Evolutionary conservation across 1,140 invertebrate species (phyloP).

Genomic region (Melipona quadrifasciata): DNA sequence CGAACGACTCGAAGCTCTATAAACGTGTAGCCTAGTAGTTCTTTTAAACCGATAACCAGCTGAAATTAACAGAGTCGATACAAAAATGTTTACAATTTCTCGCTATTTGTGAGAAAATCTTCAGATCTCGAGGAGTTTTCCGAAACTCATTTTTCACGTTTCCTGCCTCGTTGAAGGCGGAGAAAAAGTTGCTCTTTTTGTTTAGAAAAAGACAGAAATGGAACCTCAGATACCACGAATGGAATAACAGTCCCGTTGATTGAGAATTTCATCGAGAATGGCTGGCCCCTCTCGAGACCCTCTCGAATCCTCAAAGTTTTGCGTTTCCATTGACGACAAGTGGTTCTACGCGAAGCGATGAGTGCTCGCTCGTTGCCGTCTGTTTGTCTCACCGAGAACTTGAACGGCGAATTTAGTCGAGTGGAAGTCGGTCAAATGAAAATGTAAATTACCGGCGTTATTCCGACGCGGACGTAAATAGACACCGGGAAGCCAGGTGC

Average conservation of each 20-base stretch:
- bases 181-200: neutral
- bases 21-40: neutral
- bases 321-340: neutral
- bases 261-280: neutral
- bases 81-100: neutral
- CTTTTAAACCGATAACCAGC: no score
- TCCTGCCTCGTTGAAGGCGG: neutral
- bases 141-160: neutral
- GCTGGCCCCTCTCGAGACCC: neutral
- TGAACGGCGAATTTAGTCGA: constrained; percentile 52
- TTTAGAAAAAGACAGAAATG: neutral
- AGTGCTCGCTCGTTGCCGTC: neutral
- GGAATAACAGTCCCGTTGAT: neutral
- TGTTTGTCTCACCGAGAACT: constrained; percentile 39
- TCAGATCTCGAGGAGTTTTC: neutral
- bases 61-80: no score
- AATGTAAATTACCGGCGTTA: constrained; percentile 44
- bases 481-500: constrained; percentile 67
- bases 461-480: constrained; percentile 52
- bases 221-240: no score
- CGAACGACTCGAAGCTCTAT: neutral
- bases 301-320: neutral
- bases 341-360: neutral
- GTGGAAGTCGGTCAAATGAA: constrained; percentile 54
- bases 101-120: neutral